phyloP scores from a whole-genome alignment of 2,113 vertebrate genomes.

The Plecotus auritus region DNA sequence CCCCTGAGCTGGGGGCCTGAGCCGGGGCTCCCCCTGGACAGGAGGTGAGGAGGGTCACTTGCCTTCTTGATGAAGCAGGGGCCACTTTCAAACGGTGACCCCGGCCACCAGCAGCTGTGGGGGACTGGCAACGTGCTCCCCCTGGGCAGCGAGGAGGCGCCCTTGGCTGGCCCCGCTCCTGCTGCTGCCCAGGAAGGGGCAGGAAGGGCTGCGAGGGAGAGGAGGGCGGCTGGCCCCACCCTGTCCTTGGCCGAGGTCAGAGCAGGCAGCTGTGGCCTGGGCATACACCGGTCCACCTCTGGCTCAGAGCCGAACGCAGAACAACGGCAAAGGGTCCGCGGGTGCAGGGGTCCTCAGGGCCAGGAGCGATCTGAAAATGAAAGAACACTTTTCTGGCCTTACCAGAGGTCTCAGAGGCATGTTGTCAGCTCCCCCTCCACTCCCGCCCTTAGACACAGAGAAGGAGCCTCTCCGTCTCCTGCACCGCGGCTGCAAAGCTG shows the following conservation, averaged over 20 bases:
- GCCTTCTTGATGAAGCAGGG: not conserved
- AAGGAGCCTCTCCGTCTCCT: not conserved
- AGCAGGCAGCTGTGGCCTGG: not conserved
- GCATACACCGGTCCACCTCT: not conserved
- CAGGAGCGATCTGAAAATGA: not conserved
- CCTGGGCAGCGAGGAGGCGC: not conserved
- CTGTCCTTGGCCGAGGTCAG: not conserved
- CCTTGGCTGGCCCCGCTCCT: no score
- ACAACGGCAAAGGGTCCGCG: rapidly evolving
- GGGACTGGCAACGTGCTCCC: not conserved
- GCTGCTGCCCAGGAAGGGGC: not conserved
- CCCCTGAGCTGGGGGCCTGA: not conserved
- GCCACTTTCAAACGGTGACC: not conserved
- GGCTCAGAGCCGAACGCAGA: not conserved
- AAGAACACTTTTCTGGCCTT: not conserved
- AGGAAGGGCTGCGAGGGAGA: not conserved
- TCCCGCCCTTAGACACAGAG: not conserved
- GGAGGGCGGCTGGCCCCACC: not conserved
- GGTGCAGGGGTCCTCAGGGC: not conserved
- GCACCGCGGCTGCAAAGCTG: not conserved
- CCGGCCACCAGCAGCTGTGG: rapidly evolving
- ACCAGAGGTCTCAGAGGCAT: not conserved
- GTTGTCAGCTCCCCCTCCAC: not conserved
- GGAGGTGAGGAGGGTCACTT: not conserved
- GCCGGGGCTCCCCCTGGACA: not conserved